Conservation (phyloP, 2,113 vertebrate genomes). For the Atlantisia rogersi region DNA sequence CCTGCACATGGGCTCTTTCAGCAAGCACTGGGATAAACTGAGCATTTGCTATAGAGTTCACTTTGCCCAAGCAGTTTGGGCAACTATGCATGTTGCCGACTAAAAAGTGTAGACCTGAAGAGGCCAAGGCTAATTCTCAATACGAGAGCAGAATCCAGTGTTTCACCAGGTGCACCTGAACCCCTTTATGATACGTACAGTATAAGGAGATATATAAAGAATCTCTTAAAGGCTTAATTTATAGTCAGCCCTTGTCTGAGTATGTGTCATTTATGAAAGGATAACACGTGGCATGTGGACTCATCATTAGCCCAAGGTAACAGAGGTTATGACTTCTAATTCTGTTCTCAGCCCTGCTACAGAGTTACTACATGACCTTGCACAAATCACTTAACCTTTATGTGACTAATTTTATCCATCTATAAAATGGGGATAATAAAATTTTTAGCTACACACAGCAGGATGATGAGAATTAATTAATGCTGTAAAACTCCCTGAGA, state of each 20-base stretch:
- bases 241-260: not conserved
- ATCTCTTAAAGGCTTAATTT: slow-evolving; percentile 28
- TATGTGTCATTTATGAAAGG: slow-evolving; percentile 11
- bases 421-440: slow-evolving; percentile 43
- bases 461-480: slow-evolving; percentile 56
- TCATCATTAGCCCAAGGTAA: slow-evolving; percentile 31
- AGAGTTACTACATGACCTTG: slow-evolving; percentile 51
- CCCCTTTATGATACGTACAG: not conserved
- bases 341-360: slow-evolving; percentile 27
- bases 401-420: slow-evolving; percentile 51
- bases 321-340: slow-evolving; percentile 37
- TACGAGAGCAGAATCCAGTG: not conserved
- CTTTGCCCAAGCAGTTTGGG: not conserved
- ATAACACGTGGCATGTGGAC: not conserved
- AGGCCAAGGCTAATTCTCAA: not conserved
- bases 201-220: not conserved
- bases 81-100: not conserved
- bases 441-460: slow-evolving; percentile 39
- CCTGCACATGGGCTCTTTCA: not conserved
- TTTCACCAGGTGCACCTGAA: not conserved
- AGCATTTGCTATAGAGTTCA: not conserved
- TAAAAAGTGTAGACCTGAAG: not conserved
- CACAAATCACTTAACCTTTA: slow-evolving; percentile 58
- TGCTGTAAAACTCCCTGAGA: slow-evolving; percentile 13
- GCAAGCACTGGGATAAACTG: not conserved